These are phyloP conservation scores for Drosophila barbarae DNA, from an alignment of 2,888 invertebrate species.

Conservation along the genomic window DNA sequence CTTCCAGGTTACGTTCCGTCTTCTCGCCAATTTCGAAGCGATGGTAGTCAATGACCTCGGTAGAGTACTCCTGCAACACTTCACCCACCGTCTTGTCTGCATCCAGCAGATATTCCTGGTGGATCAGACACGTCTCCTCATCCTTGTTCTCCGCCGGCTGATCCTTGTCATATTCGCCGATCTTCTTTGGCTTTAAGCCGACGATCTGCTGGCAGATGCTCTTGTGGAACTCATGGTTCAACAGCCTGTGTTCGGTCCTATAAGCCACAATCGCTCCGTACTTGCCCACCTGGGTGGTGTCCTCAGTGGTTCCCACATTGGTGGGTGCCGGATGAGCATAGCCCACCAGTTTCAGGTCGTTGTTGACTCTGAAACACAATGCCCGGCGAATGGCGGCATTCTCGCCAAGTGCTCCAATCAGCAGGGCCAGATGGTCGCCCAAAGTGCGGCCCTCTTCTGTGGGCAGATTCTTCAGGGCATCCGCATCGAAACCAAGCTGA, in stretches of 20 bases:
- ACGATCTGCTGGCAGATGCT: conserved; percentile 96
- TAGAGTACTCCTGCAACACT: conserved; percentile 84
- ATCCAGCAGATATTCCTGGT: conserved; percentile 93
- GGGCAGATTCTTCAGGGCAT: conserved; percentile 84
- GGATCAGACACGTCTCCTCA: conserved; percentile 89
- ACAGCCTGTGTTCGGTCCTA: conserved; percentile 79
- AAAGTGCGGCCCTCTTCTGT: conserved; percentile 85
- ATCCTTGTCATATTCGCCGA: conserved; percentile 85
- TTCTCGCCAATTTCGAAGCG: conserved; percentile 93
- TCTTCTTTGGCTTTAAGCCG: conserved; percentile 89
- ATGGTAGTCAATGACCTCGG: conserved; percentile 88
- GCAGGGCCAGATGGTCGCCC: conserved; percentile 89
- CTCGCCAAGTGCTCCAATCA: conserved; percentile 94
- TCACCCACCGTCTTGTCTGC: conserved; percentile 87
- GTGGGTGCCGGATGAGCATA: conserved; percentile 88
- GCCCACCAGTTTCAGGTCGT: conserved; percentile 83
- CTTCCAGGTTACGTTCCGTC: conserved; percentile 56
- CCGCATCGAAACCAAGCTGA: conserved; percentile 82
- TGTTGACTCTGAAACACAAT: conserved; percentile 85
- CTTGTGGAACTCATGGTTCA: conserved; percentile 81
- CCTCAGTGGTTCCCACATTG: conserved; percentile 70
- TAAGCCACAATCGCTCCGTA: conserved; percentile 92
- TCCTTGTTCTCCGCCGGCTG: conserved; percentile 84
- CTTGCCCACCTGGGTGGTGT: conserved; percentile 85
- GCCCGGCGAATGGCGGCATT: conserved; percentile 91